Conservation (phyloP, 2,113 vertebrate genomes). For the Alligator sinensis region DNA sequence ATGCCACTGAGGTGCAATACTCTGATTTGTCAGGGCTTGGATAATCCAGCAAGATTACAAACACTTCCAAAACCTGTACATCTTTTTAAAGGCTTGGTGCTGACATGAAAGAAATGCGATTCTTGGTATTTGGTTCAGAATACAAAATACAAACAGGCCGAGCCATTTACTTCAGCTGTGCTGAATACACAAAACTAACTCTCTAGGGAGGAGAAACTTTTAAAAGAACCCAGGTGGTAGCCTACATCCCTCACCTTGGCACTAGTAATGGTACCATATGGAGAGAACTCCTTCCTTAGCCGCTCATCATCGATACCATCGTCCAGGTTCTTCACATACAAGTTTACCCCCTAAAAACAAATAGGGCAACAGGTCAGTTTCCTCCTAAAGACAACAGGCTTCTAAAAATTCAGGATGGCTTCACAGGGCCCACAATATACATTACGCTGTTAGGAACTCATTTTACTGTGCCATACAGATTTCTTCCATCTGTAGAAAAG, state of each 20-base stretch:
- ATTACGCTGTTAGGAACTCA: neutral
- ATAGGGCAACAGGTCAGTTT: neutral
- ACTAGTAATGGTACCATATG: slow-evolving; percentile 95
- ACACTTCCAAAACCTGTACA: neutral
- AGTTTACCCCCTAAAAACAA: slow-evolving; percentile 89
- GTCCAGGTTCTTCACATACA: slow-evolving; percentile 97
- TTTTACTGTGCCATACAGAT: neutral
- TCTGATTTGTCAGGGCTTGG: neutral
- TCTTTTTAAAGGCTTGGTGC: neutral
- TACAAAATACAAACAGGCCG: neutral
- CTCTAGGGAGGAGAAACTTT: neutral
- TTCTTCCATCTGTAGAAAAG: neutral
- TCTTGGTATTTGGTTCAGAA: neutral
- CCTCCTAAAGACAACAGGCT: neutral
- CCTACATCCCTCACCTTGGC: slow-evolving; percentile 86
- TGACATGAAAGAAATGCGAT: rapidly evolving
- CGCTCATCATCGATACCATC: slow-evolving; percentile 92
- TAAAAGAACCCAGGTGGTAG: neutral
- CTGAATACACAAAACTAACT: rapidly evolving
- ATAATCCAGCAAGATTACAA: neutral
- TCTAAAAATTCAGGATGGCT: neutral
- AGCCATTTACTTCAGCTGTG: neutral
- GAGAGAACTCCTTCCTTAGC: slow-evolving; percentile 93
- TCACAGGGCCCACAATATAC: neutral
- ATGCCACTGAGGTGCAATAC: neutral